Evolutionary conservation across 2,888 invertebrate genomes (phyloP).

Genomic region (Lordiphosa andalusiaca): DNA sequence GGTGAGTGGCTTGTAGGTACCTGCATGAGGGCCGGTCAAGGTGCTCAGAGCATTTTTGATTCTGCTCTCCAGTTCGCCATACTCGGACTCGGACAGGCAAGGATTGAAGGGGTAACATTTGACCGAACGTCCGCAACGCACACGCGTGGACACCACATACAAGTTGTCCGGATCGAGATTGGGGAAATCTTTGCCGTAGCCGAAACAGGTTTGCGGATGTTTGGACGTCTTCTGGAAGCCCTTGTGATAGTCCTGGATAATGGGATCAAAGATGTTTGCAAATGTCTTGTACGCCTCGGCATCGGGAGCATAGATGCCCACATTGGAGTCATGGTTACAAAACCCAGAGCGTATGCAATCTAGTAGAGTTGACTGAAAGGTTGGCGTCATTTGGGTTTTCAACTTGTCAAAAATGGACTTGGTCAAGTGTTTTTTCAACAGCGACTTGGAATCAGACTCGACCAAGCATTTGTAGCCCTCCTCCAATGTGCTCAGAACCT

Average conservation of each 20-base stretch:
- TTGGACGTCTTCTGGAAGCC: conserved; percentile 95
- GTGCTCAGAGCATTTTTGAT: conserved; percentile 89
- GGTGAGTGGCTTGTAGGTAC: conserved; percentile 94
- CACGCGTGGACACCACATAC: conserved; percentile 95
- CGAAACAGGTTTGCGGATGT: conserved; percentile 96
- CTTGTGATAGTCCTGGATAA: conserved; percentile 97
- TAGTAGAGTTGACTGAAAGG: conserved; percentile 93
- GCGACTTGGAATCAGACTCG: conserved; percentile 93
- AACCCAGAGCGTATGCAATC: conserved; percentile 98
- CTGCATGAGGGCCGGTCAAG: conserved; percentile 92
- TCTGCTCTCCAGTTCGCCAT: conserved; percentile 96
- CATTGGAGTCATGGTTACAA: conserved; percentile 96
- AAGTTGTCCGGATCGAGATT: conserved; percentile 95
- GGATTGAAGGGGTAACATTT: conserved; percentile 98
- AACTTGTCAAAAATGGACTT: conserved; percentile 93
- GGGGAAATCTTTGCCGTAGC: conserved; percentile 92
- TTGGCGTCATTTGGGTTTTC: conserved; percentile 92
- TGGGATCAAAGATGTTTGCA: conserved; percentile 95
- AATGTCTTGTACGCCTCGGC: conserved; percentile 96
- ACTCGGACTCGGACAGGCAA: conserved; percentile 95
- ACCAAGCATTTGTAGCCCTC: conserved; percentile 91
- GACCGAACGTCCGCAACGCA: conserved; percentile 95
- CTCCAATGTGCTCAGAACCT: conserved; percentile 92
- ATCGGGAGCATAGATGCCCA: conserved; percentile 98
- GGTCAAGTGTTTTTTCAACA: conserved; percentile 96